Evolutionary conservation across 2,888 invertebrate species (phyloP), one percentile per base, ranked within the genome.

Genomic region (Orthosia cruda): DNA sequence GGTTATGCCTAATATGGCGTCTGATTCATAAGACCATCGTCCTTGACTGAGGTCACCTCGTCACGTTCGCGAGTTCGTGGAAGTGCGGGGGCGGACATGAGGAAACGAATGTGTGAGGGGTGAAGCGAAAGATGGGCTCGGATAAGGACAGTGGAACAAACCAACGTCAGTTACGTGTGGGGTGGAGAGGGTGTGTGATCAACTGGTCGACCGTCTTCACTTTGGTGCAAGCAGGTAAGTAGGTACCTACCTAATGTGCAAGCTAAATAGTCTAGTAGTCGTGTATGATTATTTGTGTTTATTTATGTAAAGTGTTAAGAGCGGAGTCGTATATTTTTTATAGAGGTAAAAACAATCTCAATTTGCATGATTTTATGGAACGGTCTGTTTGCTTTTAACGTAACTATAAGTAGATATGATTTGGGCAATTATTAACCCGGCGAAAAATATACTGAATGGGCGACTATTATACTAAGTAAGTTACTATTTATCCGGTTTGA

Each of bases 21-120:
- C 20, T 87, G 85, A 87, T 75, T 87, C 85, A 85, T 77, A 72
- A 70, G 23, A 78, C 40, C 11, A 47, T 12, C 20, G 71, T 55
- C 79, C 75, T 77, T 81, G 74, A 32, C 23, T 58, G 63, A 64
- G 74, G 64, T 72, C 50, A 78, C 63, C 18, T 45, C 54, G 32
- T 32, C n/a, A n/a, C n/a, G 67, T 57, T 84, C 18, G 32, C 54
- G 23, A 15, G 77, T 70, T 82, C 69, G 80, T 80, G 71, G 84
- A 84, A 80, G 13, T 74, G 74, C 62, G 82, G 71, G 66, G 82
- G 82, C 74, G 74, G 58, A 32, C 18, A 79, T 49, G 57, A 84
- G 72, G 86, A 77, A 81, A 55, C 11, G 20, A 63, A 20, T 49
- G 45, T 13, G 54, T 73, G 79, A 70, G 59, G 80, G 62, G 57